phyloP scores from a whole-genome alignment of 2,113 vertebrate genomes.

The Charina bottae region DNA sequence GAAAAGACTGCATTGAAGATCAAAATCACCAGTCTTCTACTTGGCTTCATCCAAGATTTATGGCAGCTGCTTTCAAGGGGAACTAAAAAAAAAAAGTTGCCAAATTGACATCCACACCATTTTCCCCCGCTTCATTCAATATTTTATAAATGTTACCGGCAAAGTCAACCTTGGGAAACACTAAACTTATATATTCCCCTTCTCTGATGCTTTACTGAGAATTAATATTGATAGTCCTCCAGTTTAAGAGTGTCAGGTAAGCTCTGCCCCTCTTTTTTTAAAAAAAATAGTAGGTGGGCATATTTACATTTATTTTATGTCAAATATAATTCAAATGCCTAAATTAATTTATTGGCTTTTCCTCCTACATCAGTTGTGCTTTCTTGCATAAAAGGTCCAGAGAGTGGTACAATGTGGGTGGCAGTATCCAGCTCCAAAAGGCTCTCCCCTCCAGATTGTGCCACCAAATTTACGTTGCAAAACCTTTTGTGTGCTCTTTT shows the following conservation, averaged over 20 bases:
- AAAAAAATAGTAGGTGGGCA: not conserved
- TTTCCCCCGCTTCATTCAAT: constrained; percentile 69
- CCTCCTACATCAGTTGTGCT: not conserved
- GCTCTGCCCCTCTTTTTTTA: constrained; percentile 4
- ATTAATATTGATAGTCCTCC: constrained; percentile 49
- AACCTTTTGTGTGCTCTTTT: not conserved
- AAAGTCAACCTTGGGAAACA: constrained; percentile 65
- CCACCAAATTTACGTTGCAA: not conserved
- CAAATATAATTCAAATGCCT: not conserved
- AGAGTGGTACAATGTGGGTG: not conserved
- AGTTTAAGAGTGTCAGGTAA: not conserved
- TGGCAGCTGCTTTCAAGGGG: constrained; percentile 69
- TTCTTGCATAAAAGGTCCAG: not conserved
- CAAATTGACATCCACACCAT: constrained; percentile 62
- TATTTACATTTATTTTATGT: constrained; percentile 8
- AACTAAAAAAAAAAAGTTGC: constrained; percentile 59
- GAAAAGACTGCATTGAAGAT: constrained; percentile 73
- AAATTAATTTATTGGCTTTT: constrained; percentile 6
- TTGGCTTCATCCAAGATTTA: constrained; percentile 78
- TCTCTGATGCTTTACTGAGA: constrained; percentile 30
- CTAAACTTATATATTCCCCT: constrained; percentile 60
- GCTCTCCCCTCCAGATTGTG: not conserved
- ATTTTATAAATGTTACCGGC: constrained; percentile 72
- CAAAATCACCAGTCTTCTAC: constrained; percentile 71
- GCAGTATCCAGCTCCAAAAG: not conserved